Conservation (phyloP, 2,113 vertebrate species). For the Boleophthalmus pectinirostris region DNA sequence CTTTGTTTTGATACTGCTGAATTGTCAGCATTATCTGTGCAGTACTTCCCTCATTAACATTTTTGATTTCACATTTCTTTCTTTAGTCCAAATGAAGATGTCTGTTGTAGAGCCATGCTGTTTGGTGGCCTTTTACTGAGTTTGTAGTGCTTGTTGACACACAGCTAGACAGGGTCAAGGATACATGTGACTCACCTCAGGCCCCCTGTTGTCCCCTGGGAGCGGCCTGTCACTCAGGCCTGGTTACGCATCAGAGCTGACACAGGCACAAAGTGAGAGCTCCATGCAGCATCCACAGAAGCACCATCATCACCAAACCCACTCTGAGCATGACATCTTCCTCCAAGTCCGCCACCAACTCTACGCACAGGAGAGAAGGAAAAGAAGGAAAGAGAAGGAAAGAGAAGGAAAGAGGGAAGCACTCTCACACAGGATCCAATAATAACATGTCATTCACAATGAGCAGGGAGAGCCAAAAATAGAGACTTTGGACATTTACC, state of each 20-base stretch:
- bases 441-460: slow-evolving; percentile 61
- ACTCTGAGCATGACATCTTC: slow-evolving; percentile 74
- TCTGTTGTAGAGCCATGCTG: slow-evolving; percentile 55
- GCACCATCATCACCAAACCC: slow-evolving; percentile 71
- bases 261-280: slow-evolving; percentile 73
- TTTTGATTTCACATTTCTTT: slow-evolving; percentile 7
- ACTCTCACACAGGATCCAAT: slow-evolving; percentile 56
- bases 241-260: slow-evolving; percentile 72
- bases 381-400: slow-evolving; percentile 1
- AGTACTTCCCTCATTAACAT: neutral
- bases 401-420: neutral
- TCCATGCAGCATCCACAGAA: slow-evolving; percentile 69
- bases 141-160: slow-evolving; percentile 65
- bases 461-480: slow-evolving; percentile 56
- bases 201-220: slow-evolving; percentile 62
- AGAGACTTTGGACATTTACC: slow-evolving; percentile 59
- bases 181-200: slow-evolving; percentile 75
- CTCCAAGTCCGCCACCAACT: slow-evolving; percentile 62
- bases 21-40: neutral
- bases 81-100: slow-evolving; percentile 59
- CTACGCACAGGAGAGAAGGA: slow-evolving; percentile 41
- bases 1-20: neutral
- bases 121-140: slow-evolving; percentile 44
- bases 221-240: slow-evolving; percentile 68
- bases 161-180: slow-evolving; percentile 71